A percentile compares a stretch with the other conserved stretches of the same genome.
Evolutionary conservation across 1,140 invertebrate genomes (phyloP).

Genomic region (Drosophila funebris): DNA sequence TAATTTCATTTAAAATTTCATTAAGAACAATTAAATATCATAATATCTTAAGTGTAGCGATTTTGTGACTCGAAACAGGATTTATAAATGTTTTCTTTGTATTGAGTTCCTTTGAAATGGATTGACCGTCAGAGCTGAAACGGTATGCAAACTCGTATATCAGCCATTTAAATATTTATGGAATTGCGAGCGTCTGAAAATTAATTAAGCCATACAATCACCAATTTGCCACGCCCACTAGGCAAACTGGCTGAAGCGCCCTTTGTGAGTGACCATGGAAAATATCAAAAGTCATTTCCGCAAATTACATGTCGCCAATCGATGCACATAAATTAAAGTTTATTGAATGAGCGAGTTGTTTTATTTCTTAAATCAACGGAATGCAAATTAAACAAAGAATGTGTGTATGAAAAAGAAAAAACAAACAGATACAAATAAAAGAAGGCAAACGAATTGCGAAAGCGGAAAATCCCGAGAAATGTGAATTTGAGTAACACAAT

Average conservation of each 20-base stretch:
- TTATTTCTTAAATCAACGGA: constrained; percentile 28
- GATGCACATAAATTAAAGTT: constrained; percentile 68
- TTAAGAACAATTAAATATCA: no score
- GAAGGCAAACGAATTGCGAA: no score
- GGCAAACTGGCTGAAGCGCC: background rate
- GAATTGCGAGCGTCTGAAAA: constrained; percentile 50
- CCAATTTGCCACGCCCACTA: constrained; percentile 32
- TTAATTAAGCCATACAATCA: constrained; percentile 73
- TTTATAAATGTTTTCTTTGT: no score
- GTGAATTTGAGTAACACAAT: constrained; percentile 69
- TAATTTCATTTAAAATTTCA: no score
- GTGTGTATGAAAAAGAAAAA: background rate
- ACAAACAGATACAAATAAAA: no score
- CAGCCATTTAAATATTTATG: constrained; percentile 68
- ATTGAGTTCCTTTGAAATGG: background rate
- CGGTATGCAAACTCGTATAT: background rate
- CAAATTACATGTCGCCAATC: constrained; percentile 56
- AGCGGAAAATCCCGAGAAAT: constrained; percentile 28
- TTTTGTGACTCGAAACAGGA: no score
- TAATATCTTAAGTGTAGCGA: no score
- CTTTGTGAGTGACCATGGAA: constrained; percentile 17
- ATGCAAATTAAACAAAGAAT: constrained; percentile 42
- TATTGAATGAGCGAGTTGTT: constrained; percentile 44
- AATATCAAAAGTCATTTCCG: constrained; percentile 74
- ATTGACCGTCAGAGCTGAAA: background rate